Conservation (phyloP, 2,113 vertebrate genomes). For the Hydrolagus affinis region DNA sequence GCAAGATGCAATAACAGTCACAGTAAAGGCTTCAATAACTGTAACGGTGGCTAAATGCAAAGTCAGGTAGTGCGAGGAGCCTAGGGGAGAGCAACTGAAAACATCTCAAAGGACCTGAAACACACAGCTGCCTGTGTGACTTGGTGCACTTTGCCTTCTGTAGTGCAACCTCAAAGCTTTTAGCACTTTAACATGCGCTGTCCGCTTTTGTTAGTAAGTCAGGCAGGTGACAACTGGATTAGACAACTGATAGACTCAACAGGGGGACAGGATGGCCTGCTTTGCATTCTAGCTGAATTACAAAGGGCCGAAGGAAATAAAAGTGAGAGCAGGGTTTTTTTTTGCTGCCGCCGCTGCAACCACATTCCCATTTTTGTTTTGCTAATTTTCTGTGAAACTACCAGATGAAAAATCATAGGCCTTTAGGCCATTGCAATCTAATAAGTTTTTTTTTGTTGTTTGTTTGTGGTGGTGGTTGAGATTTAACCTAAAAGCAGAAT, state of each 20-base stretch:
- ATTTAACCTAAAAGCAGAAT: not conserved
- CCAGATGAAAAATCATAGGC: slow-evolving; percentile 1
- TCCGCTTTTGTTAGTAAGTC: slow-evolving; percentile 13
- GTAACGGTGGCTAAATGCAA: slow-evolving; percentile 15
- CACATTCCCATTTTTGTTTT: not conserved
- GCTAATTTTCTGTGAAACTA: not conserved
- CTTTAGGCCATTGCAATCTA: not conserved
- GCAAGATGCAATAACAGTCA: not conserved
- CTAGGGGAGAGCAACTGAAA: not conserved
- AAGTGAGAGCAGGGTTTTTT: too few species aligned
- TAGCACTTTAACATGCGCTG: slow-evolving; percentile 19
- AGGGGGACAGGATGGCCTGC: not conserved
- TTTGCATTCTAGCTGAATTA: not conserved
- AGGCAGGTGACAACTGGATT: not conserved
- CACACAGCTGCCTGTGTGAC: not conserved
- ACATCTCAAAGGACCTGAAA: not conserved
- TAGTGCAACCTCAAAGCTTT: slow-evolving; percentile 19
- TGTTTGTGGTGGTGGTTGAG: not conserved
- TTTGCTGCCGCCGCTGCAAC: not conserved
- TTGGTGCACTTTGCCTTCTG: not conserved
- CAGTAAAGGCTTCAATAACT: not conserved
- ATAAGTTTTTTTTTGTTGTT: not conserved
- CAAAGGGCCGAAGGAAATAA: not conserved
- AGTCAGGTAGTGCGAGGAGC: not conserved
- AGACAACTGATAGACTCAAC: not conserved